Base-by-base conservation (phyloP, 2,113 vertebrate genomes). In the Chionis minor region DNA sequence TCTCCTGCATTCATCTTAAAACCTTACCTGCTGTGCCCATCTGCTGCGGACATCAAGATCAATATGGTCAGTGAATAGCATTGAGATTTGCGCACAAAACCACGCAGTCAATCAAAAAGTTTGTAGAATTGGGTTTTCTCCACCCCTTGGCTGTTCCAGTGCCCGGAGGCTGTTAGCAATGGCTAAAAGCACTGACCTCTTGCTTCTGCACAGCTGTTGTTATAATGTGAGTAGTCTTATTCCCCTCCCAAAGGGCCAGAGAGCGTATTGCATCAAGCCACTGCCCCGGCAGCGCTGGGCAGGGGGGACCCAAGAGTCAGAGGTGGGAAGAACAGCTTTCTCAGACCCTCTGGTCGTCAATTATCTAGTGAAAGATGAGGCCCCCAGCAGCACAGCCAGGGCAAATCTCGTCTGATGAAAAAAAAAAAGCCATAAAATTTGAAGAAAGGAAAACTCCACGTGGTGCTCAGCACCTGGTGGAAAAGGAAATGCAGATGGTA, bases 1-100 rank as follows among this genome's bases (percentile, higher is more conserved):
- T 13, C 22, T 59, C 56, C 63, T 38, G 19, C 77, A 33, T 59
- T 30, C 51, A 58, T 33, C 51, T 9, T 2, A 14, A 38, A 55
- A 18, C 33, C 73, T 33, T 23, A 22, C 87, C 90, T 45, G 80
- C 92, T 77, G 90, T 28, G 83, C 62, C 87, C 94, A 89, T 63
- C 90, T 91, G 85, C 62, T 89, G 47, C 59, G n/a, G 44, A 13
- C 74, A 81, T 47, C 44, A 19, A 4, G 52, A 67, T 54, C 88
- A 44, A 86, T 86, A 35, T 13, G 38, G 40, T 15, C 74, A 55
- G 19, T 23, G 45, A 67, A n/a, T 8, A 19, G 33, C 61, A 1
- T 10, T 1, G 62, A n/a, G 66, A 40, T 40, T 6, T 27, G 83
- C 83, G 8, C 87, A 32, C 85, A 91, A 52, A 85, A 70, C 54